phyloP scores from a whole-genome alignment of 2,797 vertebrate species.

The Arrhamphus sclerolepis region DNA sequence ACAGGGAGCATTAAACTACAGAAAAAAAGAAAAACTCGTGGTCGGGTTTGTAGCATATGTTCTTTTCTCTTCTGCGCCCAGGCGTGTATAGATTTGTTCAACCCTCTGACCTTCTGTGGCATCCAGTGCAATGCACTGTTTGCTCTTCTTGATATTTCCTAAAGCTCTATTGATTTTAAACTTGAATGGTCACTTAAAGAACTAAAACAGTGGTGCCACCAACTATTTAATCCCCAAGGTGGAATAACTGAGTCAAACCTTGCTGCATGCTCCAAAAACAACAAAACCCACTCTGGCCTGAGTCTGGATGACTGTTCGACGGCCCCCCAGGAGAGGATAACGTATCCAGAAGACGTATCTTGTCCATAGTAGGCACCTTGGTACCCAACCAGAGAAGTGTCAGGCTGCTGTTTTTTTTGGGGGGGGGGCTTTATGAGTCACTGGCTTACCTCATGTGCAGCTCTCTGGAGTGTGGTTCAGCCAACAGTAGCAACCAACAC shows the following conservation, averaged over 20 bases:
- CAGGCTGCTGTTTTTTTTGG: constrained; percentile 65
- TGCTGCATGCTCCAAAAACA: constrained; percentile 47
- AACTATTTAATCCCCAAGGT: constrained; percentile 28
- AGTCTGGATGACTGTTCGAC: constrained; percentile 23
- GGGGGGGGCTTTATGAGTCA: constrained; percentile 43
- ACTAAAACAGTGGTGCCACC: constrained; percentile 22
- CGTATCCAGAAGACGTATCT: constrained; percentile 58
- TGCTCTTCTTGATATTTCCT: background rate
- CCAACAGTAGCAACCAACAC: constrained; percentile 38
- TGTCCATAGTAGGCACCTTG: constrained; percentile 76
- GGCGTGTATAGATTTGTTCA: background rate
- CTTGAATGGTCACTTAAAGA: background rate
- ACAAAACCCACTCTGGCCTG: constrained; percentile 34
- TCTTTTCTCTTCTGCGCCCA: background rate
- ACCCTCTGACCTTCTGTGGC: background rate
- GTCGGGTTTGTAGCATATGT: background rate
- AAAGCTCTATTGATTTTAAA: background rate
- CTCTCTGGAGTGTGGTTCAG: constrained; percentile 26
- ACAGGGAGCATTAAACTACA: too few relatives aligned
- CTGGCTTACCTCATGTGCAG: too few relatives aligned
- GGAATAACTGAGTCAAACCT: constrained; percentile 37
- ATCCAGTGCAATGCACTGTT: background rate
- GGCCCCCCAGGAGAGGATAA: constrained; percentile 38
- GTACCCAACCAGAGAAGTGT: constrained; percentile 71
- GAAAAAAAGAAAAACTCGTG: too few relatives aligned